Evolutionary conservation across 35 echinoderm and acorn worm genomes (phyloP), one percentile per base, ranked within the genome.

Genomic region (Lytechinus variegatus): DNA sequence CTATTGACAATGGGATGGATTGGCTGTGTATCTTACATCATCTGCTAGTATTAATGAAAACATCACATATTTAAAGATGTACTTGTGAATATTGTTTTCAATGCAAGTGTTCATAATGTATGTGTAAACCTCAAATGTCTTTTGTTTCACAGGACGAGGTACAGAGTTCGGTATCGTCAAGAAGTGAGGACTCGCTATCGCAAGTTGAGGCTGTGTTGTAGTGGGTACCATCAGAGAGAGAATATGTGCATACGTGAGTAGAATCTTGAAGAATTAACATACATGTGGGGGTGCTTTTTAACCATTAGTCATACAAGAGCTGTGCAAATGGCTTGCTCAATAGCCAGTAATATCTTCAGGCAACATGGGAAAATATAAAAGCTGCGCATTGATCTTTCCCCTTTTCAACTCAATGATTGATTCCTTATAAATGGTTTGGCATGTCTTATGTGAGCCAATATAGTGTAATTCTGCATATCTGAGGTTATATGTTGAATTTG

Each of bases 181-280:
- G 93, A 94, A 86, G 54, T 96, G 10, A 28, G 54, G 51, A 96
- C 93, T 44, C 51, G 51, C 9, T 94, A 87, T 95, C 92, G 96
- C 21, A 54, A 96, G 66, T 9, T 94, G 24, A 52, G 55, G 9
- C 52, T 94, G 55, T 96, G 96, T 54, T 96, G 96, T 88, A 55
- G 33, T 87, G 96, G 96, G 21, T 96, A 96, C 28, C 92, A 86
- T 44, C 96, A 96, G 55, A 54, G 7, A 58, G 94, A 28, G 9
- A 86, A 87, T 86, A 55, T 61, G 86, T 96, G 96, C 86, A 94
- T 94, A 89, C 71, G 96, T 96, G 61, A 96, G 96, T 96, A 58
- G 12, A 89, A 10, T 27, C 29, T 53, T 71, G 5, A 4, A 71
- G 12, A 71, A 71, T 71, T 79, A 79, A 79, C 66, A 79, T 79